phyloP scores from a whole-genome alignment of 2,888 invertebrate species.

The Camptogramma bilineatum region DNA sequence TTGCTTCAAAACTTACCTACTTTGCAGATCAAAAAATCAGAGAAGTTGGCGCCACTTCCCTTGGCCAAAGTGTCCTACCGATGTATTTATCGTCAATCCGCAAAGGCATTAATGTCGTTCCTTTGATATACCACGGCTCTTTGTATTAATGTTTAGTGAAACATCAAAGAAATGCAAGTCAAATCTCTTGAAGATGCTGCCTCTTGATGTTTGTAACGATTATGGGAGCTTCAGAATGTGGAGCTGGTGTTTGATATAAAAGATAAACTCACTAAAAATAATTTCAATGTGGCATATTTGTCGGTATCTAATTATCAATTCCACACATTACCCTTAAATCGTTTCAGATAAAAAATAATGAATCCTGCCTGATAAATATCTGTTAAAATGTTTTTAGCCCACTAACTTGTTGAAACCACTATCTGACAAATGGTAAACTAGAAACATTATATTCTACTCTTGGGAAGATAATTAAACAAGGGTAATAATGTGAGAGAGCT shows the following conservation, averaged over 20 bases:
- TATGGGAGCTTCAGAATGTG: conserved; percentile 19
- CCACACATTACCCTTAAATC: not conserved
- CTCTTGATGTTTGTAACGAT: conserved; percentile 21
- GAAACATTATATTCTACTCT: conserved; percentile 16
- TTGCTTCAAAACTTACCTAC: conserved; percentile 16
- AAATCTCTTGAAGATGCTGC: conserved; percentile 14
- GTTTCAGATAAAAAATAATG: too few relatives aligned
- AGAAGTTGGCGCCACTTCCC: conserved; percentile 22
- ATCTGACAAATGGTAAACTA: not conserved
- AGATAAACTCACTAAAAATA: too few relatives aligned
- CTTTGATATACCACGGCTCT: conserved; percentile 14
- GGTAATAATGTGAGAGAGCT: conserved; percentile 15
- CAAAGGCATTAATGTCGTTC: conserved; percentile 14
- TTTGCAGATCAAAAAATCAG: conserved; percentile 21
- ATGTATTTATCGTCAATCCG: conserved; percentile 22
- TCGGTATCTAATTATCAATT: not conserved
- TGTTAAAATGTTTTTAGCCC: not conserved
- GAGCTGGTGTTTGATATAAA: conserved; percentile 12
- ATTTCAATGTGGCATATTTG: conserved; percentile 1
- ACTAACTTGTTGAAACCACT: not conserved
- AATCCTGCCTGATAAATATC: not conserved
- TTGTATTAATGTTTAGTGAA: conserved; percentile 17
- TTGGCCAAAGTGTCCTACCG: conserved; percentile 10
- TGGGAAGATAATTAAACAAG: conserved; percentile 24
- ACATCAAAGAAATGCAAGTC: conserved; percentile 24